Evolutionary conservation across 2,888 invertebrate genomes (phyloP).

Genomic region (Octonoba sinensis): DNA sequence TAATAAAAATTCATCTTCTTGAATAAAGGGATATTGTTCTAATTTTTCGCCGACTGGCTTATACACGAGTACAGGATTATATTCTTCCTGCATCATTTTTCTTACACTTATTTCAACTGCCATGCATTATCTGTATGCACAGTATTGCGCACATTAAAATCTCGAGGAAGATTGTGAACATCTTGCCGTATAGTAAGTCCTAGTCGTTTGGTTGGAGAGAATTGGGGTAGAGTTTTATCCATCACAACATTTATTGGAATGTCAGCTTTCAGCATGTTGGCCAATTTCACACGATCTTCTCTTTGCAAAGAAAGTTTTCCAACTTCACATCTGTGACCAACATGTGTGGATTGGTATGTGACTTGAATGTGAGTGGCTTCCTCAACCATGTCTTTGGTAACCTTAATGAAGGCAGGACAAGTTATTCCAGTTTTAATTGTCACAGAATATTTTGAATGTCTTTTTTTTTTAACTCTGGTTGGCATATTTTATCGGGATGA

Average conservation of each 20-base stretch:
- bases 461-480: background rate
- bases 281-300: background rate
- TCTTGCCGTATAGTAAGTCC: background rate
- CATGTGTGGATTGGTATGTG: slow-evolving; percentile 10
- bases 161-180: background rate
- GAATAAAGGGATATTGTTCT: background rate
- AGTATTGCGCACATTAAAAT: background rate
- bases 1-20: background rate
- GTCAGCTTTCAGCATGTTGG: background rate
- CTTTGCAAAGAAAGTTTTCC: slow-evolving; percentile 5
- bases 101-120: slow-evolving; percentile 1
- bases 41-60: slow-evolving; percentile 3
- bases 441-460: background rate
- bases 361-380: background rate
- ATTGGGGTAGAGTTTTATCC: background rate
- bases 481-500: background rate
- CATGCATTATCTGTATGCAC: slow-evolving; percentile 6
- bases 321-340: slow-evolving; percentile 14
- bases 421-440: background rate
- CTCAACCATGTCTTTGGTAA: background rate
- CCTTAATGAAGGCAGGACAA: slow-evolving; percentile 1
- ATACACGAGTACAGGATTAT: no score
- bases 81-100: slow-evolving; percentile 6
- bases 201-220: no score
- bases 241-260: background rate